These are phyloP conservation scores for Pygocentrus nattereri DNA, from an alignment of 2,797 vertebrate species.

Conservation along the genomic window DNA sequence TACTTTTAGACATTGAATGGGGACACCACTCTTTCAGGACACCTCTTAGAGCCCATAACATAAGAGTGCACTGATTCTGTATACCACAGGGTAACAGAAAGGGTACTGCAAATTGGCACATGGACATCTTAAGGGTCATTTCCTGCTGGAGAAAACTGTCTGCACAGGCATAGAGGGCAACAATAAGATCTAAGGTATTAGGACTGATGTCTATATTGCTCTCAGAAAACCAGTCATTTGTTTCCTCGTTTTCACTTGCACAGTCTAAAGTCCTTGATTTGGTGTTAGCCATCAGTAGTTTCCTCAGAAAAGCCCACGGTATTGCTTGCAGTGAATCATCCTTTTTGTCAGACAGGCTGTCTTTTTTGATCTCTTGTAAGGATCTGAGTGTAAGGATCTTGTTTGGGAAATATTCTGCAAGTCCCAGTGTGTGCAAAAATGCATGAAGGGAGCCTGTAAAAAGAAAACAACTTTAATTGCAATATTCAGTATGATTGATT, in stretches of 20 bases:
- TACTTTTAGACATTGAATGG: slow-evolving; percentile 58
- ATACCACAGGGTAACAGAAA: slow-evolving; percentile 73
- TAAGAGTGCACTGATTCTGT: slow-evolving; percentile 56
- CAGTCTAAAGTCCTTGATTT: background rate
- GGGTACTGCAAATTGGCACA: slow-evolving; percentile 77
- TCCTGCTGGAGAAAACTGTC: slow-evolving; percentile 29
- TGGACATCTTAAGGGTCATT: slow-evolving; percentile 69
- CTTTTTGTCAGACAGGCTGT: background rate
- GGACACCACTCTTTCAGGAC: slow-evolving; percentile 72
- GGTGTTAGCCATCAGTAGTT: slow-evolving; percentile 29
- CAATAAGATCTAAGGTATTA: slow-evolving; percentile 14
- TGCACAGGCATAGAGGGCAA: slow-evolving; percentile 24
- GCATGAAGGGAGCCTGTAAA: too few relatives aligned
- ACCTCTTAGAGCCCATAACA: slow-evolving; percentile 75
- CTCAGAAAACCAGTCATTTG: slow-evolving; percentile 13
- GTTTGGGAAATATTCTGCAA: slow-evolving; percentile 29
- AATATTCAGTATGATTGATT: too few relatives aligned
- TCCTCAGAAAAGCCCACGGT: slow-evolving; percentile 27
- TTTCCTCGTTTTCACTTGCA: background rate
- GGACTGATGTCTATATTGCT: background rate
- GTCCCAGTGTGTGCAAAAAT: too few relatives aligned
- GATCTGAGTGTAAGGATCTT: slow-evolving; percentile 27
- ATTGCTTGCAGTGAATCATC: background rate
- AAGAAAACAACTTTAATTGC: too few relatives aligned
- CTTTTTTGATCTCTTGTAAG: slow-evolving; percentile 22